Percentiles rank a stretch among this genome's conserved stretches.
Conservation (phyloP, 2,888 invertebrate genomes). For the Hirtodrosophila trivittata region DNA sequence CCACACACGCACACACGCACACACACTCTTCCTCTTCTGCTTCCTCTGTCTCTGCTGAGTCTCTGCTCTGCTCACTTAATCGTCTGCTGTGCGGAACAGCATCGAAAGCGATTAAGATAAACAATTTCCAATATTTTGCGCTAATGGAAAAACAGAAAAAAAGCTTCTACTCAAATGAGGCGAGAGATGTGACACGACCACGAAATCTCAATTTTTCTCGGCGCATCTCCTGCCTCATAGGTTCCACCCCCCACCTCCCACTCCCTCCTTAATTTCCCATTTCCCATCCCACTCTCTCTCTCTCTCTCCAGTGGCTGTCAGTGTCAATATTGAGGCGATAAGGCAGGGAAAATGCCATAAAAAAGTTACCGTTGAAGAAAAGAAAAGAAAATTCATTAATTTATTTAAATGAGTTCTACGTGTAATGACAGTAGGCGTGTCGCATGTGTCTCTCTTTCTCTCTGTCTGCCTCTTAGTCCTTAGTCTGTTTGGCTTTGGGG, state of each 20-base stretch:
- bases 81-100: constrained; percentile 19
- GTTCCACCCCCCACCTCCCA: background rate
- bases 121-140: constrained; percentile 66
- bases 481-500: constrained; percentile 26
- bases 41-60: background rate
- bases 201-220: constrained; percentile 53
- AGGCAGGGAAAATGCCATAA: constrained; percentile 60
- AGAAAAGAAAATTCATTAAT: constrained; percentile 69
- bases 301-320: constrained; percentile 27
- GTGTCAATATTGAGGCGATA: constrained; percentile 70
- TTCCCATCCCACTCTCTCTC: background rate
- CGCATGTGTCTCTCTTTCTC: background rate
- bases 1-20: constrained; percentile 4
- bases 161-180: constrained; percentile 53
- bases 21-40: background rate
- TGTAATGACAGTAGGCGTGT: constrained; percentile 64
- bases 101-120: constrained; percentile 70
- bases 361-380: constrained; percentile 45
- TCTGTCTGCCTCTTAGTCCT: background rate
- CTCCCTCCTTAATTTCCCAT: no score
- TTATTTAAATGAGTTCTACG: constrained; percentile 74
- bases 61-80: constrained; percentile 7
- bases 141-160: constrained; percentile 56
- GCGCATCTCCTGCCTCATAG: background rate
- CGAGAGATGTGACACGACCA: constrained; percentile 69